A percentile compares a stretch with the other conserved stretches of the same genome.
Conservation (phyloP, 2,888 invertebrate genomes). For the Brachylomia viminalis region DNA sequence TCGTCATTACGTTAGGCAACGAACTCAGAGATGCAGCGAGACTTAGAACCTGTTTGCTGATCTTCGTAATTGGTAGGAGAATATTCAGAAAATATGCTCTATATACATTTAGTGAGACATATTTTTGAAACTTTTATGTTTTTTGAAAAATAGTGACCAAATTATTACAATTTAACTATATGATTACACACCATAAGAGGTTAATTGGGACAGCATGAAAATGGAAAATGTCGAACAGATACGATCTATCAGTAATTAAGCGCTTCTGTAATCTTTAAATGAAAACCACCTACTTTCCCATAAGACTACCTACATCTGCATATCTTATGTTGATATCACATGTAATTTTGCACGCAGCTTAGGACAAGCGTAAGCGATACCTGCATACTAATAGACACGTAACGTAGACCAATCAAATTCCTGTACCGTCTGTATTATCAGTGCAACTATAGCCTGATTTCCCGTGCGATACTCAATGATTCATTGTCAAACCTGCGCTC, state of each 20-base stretch:
- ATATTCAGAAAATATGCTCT: slow-evolving; percentile 26
- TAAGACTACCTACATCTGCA: slow-evolving; percentile 23
- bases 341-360: slow-evolving; percentile 44
- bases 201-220: slow-evolving; percentile 32
- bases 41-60: slow-evolving; percentile 55
- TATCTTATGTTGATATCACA: slow-evolving; percentile 45
- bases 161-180: background rate
- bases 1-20: slow-evolving; percentile 59
- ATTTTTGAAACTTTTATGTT: background rate
- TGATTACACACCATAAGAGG: slow-evolving; percentile 14
- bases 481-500: slow-evolving; percentile 54
- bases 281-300: slow-evolving; percentile 34
- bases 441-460: slow-evolving; percentile 28
- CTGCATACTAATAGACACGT: slow-evolving; percentile 36
- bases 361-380: slow-evolving; percentile 39
- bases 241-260: slow-evolving; percentile 34
- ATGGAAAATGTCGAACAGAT: slow-evolving; percentile 21
- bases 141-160: background rate
- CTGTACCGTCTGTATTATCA: slow-evolving; percentile 30
- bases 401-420: slow-evolving; percentile 15
- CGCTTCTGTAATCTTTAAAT: slow-evolving; percentile 36
- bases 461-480: slow-evolving; percentile 40
- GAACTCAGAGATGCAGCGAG: slow-evolving; percentile 32
- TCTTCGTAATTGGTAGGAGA: slow-evolving; percentile 38
- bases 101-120: background rate